A percentile compares a stretch with the other conserved stretches of the same genome.
Conservation (phyloP, 2,888 invertebrate genomes). For the Vandiemenella viatica region DNA sequence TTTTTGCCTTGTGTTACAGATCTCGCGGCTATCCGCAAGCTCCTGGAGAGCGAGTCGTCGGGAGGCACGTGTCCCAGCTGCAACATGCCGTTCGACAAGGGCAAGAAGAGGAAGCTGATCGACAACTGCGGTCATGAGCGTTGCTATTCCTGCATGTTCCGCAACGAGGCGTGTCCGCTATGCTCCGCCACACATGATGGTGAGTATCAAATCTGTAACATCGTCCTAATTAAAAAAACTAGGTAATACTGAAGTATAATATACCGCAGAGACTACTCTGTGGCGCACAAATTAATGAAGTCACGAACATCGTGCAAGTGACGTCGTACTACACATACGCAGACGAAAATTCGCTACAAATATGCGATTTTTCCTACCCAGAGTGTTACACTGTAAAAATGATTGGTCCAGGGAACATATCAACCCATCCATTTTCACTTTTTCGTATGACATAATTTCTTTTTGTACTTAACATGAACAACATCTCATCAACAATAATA, state of each 20-base stretch:
- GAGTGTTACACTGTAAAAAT: too few species aligned
- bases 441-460: too few species aligned
- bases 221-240: background rate
- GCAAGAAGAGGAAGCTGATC: slow-evolving; percentile 86
- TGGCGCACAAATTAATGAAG: background rate
- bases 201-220: slow-evolving; percentile 21
- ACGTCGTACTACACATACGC: too few species aligned
- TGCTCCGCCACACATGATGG: slow-evolving; percentile 40
- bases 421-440: too few species aligned
- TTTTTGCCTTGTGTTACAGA: slow-evolving; percentile 39
- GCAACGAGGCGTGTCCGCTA: slow-evolving; percentile 78
- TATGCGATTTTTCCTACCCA: too few species aligned
- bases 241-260: too few species aligned
- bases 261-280: too few species aligned
- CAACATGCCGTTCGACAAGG: slow-evolving; percentile 90
- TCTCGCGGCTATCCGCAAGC: slow-evolving; percentile 65
- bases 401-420: too few species aligned
- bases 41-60: slow-evolving; percentile 54
- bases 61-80: slow-evolving; percentile 61
- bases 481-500: too few species aligned
- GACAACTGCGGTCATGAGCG: slow-evolving; percentile 92
- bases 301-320: too few species aligned
- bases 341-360: too few species aligned
- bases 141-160: slow-evolving; percentile 89
- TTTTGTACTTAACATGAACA: too few species aligned